Conservation (phyloP, 1,140 invertebrate genomes). For the Cepaea nemoralis region DNA sequence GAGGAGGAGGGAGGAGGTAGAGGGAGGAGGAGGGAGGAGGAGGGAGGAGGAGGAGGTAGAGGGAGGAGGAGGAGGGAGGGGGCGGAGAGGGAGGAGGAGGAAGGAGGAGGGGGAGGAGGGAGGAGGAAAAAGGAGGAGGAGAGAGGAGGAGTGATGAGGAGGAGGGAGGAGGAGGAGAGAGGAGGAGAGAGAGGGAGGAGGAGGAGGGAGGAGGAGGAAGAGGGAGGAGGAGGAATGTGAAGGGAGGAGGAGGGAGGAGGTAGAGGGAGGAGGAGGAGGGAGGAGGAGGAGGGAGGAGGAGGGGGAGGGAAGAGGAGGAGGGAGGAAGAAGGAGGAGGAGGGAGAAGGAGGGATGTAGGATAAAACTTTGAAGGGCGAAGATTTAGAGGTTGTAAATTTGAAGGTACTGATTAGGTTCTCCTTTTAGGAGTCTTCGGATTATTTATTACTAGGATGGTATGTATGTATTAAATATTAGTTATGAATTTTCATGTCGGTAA, state of each 20-base stretch:
- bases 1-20: not conserved
- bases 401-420: not conserved
- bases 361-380: not conserved
- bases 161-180: no score
- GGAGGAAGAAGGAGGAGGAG: not conserved
- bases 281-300: not conserved
- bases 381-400: not conserved
- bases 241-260: no score
- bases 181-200: not conserved
- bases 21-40: not conserved
- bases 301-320: not conserved
- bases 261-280: not conserved
- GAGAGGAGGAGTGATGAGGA: not conserved
- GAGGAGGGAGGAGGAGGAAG: not conserved
- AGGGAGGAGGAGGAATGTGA: not conserved
- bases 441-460: not conserved
- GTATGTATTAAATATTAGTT: not conserved
- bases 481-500: not conserved
- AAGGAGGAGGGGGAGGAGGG: not conserved
- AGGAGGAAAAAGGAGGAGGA: not conserved
- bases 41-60: not conserved
- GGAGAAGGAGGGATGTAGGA: not conserved
- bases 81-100: not conserved
- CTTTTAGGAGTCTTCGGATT: not conserved
- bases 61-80: not conserved